Percentiles rank a stretch among this genome's conserved stretches.
Conservation (phyloP, 2,797 vertebrate species). For the Lateolabrax maculatus region DNA sequence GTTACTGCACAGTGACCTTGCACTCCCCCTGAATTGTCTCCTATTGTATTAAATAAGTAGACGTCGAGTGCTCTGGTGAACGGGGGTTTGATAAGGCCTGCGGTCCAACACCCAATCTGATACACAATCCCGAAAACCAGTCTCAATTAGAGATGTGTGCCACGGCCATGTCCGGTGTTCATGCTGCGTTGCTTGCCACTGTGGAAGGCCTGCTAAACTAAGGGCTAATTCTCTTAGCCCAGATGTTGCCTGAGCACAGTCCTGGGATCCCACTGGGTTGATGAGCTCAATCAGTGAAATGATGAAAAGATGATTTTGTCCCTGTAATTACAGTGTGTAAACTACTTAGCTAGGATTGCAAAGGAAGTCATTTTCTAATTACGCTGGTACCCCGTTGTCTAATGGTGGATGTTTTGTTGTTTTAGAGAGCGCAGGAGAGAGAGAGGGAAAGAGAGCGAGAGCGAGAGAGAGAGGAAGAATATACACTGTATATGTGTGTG, state of each 20-base stretch:
- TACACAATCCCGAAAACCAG: not conserved
- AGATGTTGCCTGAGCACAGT: slow-evolving; percentile 99
- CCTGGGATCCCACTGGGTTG: slow-evolving; percentile 99
- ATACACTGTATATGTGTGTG: not conserved
- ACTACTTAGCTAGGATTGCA: slow-evolving; percentile 99
- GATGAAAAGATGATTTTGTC: slow-evolving; percentile 99
- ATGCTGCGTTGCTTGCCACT: slow-evolving; percentile 59
- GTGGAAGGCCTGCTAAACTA: slow-evolving; percentile 90
- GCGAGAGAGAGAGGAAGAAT: slow-evolving; percentile 19
- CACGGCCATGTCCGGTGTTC: slow-evolving; percentile 66
- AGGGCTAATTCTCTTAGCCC: slow-evolving; percentile 99
- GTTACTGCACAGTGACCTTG: slow-evolving; percentile 40
- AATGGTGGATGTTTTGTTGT: slow-evolving; percentile 99
- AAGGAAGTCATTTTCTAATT: slow-evolving; percentile 99
- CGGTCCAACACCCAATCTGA: slow-evolving; percentile 25
- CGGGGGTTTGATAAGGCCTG: not conserved
- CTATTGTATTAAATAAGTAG: slow-evolving; percentile 19
- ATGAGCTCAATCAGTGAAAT: slow-evolving; percentile 99
- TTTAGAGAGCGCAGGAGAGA: slow-evolving; percentile 77
- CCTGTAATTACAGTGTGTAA: slow-evolving; percentile 99
- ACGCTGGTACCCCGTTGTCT: slow-evolving; percentile 99
- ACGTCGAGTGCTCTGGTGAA: not conserved
- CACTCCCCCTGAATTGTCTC: slow-evolving; percentile 20
- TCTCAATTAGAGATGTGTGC: slow-evolving; percentile 41
- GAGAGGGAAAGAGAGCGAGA: slow-evolving; percentile 16